phyloP scores from a whole-genome alignment of 2,113 vertebrate species.

The Montifringilla adamsi region DNA sequence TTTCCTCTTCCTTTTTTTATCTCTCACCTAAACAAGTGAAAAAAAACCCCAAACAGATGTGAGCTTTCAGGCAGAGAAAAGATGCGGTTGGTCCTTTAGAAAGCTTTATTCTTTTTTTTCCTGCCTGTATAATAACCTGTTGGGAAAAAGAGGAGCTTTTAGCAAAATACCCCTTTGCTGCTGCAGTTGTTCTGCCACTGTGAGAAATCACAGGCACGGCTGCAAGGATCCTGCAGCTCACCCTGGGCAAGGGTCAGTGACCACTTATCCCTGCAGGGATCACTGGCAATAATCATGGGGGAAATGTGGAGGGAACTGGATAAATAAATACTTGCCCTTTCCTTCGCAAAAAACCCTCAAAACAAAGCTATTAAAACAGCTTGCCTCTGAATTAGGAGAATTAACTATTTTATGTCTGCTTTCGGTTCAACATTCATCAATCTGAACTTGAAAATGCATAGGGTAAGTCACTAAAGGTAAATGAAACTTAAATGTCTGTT shows the following conservation, averaged over 20 bases:
- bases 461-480: background rate
- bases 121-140: conserved; percentile 7
- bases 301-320: background rate
- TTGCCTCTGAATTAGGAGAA: background rate
- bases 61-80: conserved; percentile 28
- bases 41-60: background rate
- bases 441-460: background rate
- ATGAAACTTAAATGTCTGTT: background rate
- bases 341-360: background rate
- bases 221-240: background rate
- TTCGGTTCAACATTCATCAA: background rate
- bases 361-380: background rate
- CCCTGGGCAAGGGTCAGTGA: background rate
- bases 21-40: too few relatives aligned
- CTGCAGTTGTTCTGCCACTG: conserved; percentile 1
- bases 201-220: background rate
- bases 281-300: background rate
- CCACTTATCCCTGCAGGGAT: conserved; percentile 46
- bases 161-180: conserved; percentile 50
- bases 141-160: conserved; percentile 41
- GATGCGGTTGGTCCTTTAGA: background rate
- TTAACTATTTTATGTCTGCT: background rate
- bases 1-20: too few relatives aligned
- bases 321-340: background rate
- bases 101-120: conserved; percentile 13